Evolutionary conservation across 2,888 invertebrate genomes (phyloP).

Genomic region (Ellobium chinense): DNA sequence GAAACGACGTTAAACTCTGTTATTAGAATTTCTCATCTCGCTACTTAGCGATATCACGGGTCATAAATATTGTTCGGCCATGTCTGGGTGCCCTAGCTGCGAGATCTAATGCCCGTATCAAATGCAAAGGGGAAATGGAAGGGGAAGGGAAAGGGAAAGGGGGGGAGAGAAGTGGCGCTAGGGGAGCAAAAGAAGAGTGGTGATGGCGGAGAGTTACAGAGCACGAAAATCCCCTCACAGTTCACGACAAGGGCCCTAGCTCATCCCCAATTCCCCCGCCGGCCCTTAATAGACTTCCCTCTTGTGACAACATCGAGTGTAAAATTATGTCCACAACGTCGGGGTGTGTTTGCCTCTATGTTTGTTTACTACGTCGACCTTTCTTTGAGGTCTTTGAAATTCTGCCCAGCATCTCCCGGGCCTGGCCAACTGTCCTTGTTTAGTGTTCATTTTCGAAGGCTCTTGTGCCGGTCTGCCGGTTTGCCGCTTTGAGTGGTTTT

Average conservation of each 20-base stretch:
- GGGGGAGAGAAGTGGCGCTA: too few species aligned
- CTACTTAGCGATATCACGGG: too few species aligned
- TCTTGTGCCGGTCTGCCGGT: neutral
- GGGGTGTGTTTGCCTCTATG: conserved; percentile 3
- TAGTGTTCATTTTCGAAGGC: conserved; percentile 29
- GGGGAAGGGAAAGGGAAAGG: too few species aligned
- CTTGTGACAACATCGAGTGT: conserved; percentile 34
- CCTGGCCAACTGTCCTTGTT: conserved; percentile 41
- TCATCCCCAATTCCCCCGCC: neutral
- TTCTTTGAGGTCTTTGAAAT: conserved; percentile 13
- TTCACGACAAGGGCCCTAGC: neutral
- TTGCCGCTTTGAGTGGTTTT: conserved; percentile 30
- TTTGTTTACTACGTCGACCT: conserved; percentile 29
- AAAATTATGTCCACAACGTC: conserved; percentile 39
- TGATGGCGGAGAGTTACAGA: too few species aligned
- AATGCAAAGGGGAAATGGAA: too few species aligned
- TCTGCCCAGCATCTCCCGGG: conserved; percentile 8
- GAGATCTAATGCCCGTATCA: too few species aligned
- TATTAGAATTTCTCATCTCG: too few species aligned
- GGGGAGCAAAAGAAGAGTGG: too few species aligned
- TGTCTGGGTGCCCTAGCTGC: too few species aligned
- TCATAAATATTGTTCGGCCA: too few species aligned
- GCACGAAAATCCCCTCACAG: neutral
- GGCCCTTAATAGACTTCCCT: conserved; percentile 39
- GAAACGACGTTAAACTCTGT: too few species aligned